Percentiles rank a stretch among this genome's conserved stretches.
These are phyloP conservation scores for Triplophysa siluroides DNA, from an alignment of 2,113 vertebrate species.

Conservation along the genomic window DNA sequence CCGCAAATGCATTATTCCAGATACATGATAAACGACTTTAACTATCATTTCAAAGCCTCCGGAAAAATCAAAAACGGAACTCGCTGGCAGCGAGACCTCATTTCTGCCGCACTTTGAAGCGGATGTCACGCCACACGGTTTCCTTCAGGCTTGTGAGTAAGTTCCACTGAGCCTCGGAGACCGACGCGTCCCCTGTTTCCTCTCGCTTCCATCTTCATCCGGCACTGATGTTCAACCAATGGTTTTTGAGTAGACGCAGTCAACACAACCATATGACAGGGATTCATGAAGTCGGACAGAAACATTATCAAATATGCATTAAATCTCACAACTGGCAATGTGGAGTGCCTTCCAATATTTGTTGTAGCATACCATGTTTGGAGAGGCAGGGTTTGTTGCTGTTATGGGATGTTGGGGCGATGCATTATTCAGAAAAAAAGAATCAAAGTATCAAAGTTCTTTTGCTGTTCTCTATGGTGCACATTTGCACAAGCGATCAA, in stretches of 20 bases:
- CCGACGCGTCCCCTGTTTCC: conserved; percentile 48
- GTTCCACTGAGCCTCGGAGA: conserved; percentile 56
- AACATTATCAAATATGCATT: conserved; percentile 71
- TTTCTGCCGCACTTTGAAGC: conserved; percentile 25
- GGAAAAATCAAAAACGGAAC: neutral
- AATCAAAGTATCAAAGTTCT: conserved; percentile 9
- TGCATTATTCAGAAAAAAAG: conserved; percentile 51
- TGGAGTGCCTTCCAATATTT: conserved; percentile 69
- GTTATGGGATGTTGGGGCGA: conserved; percentile 53
- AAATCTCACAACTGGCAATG: conserved; percentile 60
- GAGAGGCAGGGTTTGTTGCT: conserved; percentile 62
- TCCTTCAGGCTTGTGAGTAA: conserved; percentile 57
- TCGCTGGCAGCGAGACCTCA: conserved; percentile 2
- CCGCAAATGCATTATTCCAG: neutral
- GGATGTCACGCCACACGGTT: conserved; percentile 26
- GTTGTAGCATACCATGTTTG: conserved; percentile 61
- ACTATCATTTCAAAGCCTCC: conserved; percentile 25
- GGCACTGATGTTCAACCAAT: conserved; percentile 14
- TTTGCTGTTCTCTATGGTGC: neutral
- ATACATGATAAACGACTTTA: conserved; percentile 7
- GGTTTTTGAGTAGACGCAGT: conserved; percentile 8
- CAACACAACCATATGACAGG: conserved; percentile 39
- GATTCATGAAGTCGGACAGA: conserved; percentile 61
- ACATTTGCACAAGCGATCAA: conserved; percentile 22
- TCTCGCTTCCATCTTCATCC: conserved; percentile 29